Conservation (phyloP, 2,888 invertebrate genomes). For the Campopleginae sp. region DNA sequence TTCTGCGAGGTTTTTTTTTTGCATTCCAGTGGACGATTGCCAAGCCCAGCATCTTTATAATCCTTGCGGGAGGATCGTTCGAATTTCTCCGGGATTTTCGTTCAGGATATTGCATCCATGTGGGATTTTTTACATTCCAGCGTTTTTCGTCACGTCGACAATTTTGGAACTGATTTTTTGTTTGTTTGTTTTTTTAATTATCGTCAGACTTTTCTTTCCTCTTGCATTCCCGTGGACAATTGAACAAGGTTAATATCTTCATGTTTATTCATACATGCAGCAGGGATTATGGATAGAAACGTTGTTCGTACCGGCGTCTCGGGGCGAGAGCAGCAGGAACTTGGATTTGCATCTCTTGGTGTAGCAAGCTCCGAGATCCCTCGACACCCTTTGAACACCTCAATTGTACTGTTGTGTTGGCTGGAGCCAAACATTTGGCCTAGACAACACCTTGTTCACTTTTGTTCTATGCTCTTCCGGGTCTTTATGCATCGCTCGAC, state of each 20-base stretch:
- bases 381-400: constrained; percentile 56
- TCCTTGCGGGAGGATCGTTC: too few relatives aligned
- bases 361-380: constrained; percentile 42
- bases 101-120: too few relatives aligned
- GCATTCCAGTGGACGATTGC: too few relatives aligned
- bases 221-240: not conserved
- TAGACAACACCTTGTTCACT: constrained; percentile 22
- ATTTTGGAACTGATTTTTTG: not conserved
- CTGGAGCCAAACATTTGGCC: constrained; percentile 2
- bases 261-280: constrained; percentile 26
- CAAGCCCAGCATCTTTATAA: too few relatives aligned
- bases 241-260: constrained; percentile 4
- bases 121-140: too few relatives aligned
- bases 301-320: constrained; percentile 47
- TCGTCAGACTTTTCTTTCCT: not conserved
- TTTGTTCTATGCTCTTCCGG: constrained; percentile 49
- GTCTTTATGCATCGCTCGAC: constrained; percentile 8
- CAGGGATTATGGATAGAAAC: constrained; percentile 19
- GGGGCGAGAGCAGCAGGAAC: constrained; percentile 54
- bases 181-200: not conserved
- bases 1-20: too few relatives aligned
- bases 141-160: too few relatives aligned
- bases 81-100: too few relatives aligned
- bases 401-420: constrained; percentile 8
- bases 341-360: constrained; percentile 62